phyloP scores from a whole-genome alignment of 2,113 vertebrate genomes.

The Nannospalax galili region DNA sequence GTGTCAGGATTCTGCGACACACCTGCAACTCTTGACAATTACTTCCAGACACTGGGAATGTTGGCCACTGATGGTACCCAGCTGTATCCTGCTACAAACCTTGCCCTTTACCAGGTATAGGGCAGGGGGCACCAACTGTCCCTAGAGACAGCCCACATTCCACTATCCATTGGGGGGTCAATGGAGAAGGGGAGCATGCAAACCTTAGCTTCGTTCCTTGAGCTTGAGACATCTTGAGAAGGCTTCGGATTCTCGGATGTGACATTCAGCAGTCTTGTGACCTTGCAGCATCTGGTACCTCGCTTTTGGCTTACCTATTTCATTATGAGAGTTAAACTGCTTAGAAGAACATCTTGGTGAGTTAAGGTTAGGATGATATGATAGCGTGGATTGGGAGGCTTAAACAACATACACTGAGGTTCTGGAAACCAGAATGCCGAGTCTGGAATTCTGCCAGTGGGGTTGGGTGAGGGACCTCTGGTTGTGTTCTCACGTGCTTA shows the following conservation, averaged over 20 bases:
- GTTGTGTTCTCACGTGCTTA: too few species aligned
- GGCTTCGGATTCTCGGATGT: background rate
- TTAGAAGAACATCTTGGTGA: background rate
- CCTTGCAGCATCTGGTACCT: background rate
- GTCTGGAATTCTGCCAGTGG: background rate
- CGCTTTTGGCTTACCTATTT: background rate
- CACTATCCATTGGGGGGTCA: background rate
- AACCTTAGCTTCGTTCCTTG: background rate
- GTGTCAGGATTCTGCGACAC: background rate
- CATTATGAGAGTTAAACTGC: background rate
- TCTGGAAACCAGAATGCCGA: background rate
- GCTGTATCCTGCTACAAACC: background rate
- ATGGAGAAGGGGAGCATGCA: background rate
- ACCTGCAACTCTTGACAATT: too few species aligned
- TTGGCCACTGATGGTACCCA: background rate
- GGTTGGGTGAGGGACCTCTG: too few species aligned
- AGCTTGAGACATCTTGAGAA: background rate
- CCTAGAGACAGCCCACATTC: background rate
- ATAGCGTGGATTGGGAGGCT: background rate
- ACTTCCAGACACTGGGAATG: background rate
- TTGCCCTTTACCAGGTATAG: background rate
- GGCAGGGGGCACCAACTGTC: background rate
- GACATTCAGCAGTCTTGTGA: background rate
- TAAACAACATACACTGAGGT: background rate
- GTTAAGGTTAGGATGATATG: background rate